Evolutionary conservation across 1,140 invertebrate genomes (phyloP).

Genomic region (Pseudoatta argentina): DNA sequence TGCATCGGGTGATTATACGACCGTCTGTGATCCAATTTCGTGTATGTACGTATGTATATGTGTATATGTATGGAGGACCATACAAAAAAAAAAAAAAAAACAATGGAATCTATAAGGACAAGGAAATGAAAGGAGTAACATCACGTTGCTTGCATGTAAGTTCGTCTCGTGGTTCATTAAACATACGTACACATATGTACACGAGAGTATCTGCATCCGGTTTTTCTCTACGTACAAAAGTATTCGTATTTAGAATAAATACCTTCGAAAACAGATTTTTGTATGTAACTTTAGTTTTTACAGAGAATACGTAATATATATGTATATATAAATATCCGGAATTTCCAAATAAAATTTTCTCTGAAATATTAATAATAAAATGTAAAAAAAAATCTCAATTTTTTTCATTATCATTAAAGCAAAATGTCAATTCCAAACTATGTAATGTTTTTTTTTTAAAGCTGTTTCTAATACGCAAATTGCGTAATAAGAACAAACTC

Average conservation of each 20-base stretch:
- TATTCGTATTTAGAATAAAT: not conserved
- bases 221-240: not conserved
- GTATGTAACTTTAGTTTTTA: not conserved
- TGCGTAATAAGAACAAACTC: not conserved
- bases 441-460: not conserved
- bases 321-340: not conserved
- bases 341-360: not conserved
- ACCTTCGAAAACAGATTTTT: not conserved
- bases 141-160: constrained; percentile 54
- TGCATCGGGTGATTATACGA: constrained; percentile 34
- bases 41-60: not conserved
- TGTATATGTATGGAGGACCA: not conserved
- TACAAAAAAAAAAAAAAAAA: constrained; percentile 40
- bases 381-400: not conserved
- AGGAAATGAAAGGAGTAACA: constrained; percentile 41
- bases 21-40: constrained; percentile 31
- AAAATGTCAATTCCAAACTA: not conserved
- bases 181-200: constrained; percentile 50
- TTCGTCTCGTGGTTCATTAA: constrained; percentile 24
- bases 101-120: constrained; percentile 10
- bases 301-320: not conserved
- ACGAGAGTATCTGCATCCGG: constrained; percentile 29
- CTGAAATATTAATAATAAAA: not conserved
- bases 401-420: not conserved
- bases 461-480: not conserved